These are phyloP conservation scores for Diadegma fenestrale DNA, from an alignment of 2,888 invertebrate genomes.

Conservation along the genomic window DNA sequence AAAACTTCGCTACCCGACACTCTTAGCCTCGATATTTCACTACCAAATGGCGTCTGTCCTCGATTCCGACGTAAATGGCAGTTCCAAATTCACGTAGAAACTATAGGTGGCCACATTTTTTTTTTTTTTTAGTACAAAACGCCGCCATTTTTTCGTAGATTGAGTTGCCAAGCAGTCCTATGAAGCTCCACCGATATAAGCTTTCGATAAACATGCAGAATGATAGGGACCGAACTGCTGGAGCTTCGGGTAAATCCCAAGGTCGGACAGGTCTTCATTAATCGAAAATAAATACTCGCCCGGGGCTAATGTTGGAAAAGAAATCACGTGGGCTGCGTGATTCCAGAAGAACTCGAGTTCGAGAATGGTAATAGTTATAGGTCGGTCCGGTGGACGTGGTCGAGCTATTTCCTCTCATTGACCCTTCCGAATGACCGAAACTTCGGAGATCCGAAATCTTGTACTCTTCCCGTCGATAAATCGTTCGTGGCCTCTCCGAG, in stretches of 20 bases:
- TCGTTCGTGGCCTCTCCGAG: neutral
- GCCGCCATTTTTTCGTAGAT: neutral
- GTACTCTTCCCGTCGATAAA: slow-evolving; percentile 29
- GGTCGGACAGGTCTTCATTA: slow-evolving; percentile 32
- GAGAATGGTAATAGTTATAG: slow-evolving; percentile 8
- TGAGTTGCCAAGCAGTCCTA: neutral
- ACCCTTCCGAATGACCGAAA: slow-evolving; percentile 43
- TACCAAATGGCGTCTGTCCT: neutral
- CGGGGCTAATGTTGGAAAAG: slow-evolving; percentile 27
- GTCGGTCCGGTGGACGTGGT: slow-evolving; percentile 6
- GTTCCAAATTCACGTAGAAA: neutral
- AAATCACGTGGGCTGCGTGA: slow-evolving; percentile 48
- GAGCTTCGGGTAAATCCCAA: neutral
- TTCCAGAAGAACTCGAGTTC: slow-evolving; percentile 30
- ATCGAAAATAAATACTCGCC: slow-evolving; percentile 55
- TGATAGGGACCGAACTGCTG: neutral
- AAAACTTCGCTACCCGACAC: neutral
- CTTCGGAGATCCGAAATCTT: slow-evolving; percentile 33
- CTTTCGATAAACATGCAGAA: neutral
- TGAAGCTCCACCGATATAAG: neutral
- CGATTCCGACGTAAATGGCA: neutral
- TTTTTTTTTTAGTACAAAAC: neutral
- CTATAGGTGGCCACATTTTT: neutral
- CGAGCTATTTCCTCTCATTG: slow-evolving; percentile 10
- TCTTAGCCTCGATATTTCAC: neutral